phyloP scores from a whole-genome alignment of 2,113 vertebrate genomes.

The Cynocephalus volans region DNA sequence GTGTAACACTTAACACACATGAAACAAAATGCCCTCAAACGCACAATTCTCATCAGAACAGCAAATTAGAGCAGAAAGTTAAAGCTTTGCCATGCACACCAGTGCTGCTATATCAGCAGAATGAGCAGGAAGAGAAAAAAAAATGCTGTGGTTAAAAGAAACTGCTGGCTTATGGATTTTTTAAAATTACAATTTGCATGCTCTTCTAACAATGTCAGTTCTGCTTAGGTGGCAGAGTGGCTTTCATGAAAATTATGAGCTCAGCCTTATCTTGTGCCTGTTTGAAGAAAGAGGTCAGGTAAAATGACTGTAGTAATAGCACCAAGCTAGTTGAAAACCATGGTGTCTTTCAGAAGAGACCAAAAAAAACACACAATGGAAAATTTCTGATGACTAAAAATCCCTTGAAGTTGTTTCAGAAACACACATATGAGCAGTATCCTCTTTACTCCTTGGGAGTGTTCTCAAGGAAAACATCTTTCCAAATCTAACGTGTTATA shows the following conservation, averaged over 20 bases:
- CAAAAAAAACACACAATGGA: constrained; percentile 9
- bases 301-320: constrained; percentile 43
- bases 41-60: constrained; percentile 44
- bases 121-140: constrained; percentile 7
- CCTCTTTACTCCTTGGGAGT: constrained; percentile 15
- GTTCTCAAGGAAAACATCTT: constrained; percentile 43
- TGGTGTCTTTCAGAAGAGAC: constrained; percentile 60
- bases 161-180: constrained; percentile 79
- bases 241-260: constrained; percentile 64
- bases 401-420: constrained; percentile 49
- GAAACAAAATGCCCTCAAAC: neutral
- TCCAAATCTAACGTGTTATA: neutral
- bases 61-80: constrained; percentile 52
- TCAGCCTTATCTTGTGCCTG: constrained; percentile 54
- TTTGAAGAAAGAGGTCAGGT: constrained; percentile 69
- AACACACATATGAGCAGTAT: neutral
- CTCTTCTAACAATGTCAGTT: constrained; percentile 59
- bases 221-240: constrained; percentile 77
- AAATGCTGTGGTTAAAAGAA: constrained; percentile 73
- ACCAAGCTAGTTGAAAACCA: constrained; percentile 49
- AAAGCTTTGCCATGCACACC: neutral
- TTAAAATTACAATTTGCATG: constrained; percentile 71
- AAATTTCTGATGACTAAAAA: constrained; percentile 40
- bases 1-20: neutral
- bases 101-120: constrained; percentile 71